These are phyloP conservation scores for Onthophagus taurus DNA, from an alignment of 1,140 invertebrate species.

Conservation along the genomic window DNA sequence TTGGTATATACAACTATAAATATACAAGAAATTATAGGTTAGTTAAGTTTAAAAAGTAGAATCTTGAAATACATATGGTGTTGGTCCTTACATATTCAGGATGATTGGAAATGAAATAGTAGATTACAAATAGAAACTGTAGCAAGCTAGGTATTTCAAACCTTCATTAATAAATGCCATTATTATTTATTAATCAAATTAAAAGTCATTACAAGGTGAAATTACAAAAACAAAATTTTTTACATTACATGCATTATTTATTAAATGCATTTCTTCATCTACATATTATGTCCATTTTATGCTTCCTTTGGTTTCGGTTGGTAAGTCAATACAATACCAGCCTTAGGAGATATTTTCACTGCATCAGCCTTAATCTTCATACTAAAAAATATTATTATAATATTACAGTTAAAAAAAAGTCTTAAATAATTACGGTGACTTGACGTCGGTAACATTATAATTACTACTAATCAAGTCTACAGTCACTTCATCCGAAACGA, in stretches of 20 bases:
- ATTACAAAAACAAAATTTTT: not conserved
- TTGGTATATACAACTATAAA: too few species aligned
- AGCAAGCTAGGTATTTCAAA: too few species aligned
- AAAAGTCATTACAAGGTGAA: too few species aligned
- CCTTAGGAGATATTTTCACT: conserved; percentile 36
- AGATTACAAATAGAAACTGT: too few species aligned
- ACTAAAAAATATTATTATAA: conserved; percentile 24
- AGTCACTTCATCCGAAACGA: conserved; percentile 46
- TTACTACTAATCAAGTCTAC: conserved; percentile 45
- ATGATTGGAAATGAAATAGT: too few species aligned
- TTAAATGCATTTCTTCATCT: too few species aligned
- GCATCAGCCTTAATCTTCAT: conserved; percentile 27
- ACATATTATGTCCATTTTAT: not conserved
- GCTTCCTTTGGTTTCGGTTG: conserved; percentile 32
- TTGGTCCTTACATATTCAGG: too few species aligned
- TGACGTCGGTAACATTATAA: conserved; percentile 37
- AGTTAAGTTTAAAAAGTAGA: too few species aligned
- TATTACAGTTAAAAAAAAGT: conserved; percentile 15
- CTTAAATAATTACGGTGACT: conserved; percentile 36
- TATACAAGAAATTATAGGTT: too few species aligned
- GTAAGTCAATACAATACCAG: conserved; percentile 42
- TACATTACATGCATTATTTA: not conserved
- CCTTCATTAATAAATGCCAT: too few species aligned
- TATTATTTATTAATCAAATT: too few species aligned
- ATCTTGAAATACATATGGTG: too few species aligned